Evolutionary conservation across 2,797 vertebrate genomes (phyloP), one percentile per base, ranked within the genome.

Genomic region (Cyprinella venusta): DNA sequence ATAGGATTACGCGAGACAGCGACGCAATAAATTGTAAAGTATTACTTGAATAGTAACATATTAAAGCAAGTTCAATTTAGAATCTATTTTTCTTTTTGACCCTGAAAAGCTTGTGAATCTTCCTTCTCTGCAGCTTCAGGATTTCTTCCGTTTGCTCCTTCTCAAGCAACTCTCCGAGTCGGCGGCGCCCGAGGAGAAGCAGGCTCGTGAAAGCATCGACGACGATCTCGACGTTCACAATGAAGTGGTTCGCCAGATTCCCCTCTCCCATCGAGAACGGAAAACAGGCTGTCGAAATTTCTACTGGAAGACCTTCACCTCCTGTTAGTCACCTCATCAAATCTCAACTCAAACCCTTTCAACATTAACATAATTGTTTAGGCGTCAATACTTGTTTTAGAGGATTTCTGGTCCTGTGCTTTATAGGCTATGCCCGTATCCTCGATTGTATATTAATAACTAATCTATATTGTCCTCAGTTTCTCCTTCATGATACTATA

Each of bases 291-390:
- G 95, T 87, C 92, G 94, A 26, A 95, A 92, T 90, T 96, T 95
- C 90, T 96, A 94, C 88, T 96, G 95, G 95, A 96, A 96, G 86
- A 95, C 94, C 0, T 96, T 94, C 89, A 95, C 95, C 38, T 94
- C 94, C 0, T 95, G 95, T 90, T 95, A 92, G 86, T 71, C 3
- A 50, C 21, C 33, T 6, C 3, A 40, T 9, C 2, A 30, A 71
- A 71, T 30, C 4, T 50, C 24, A 54, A 36, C 26, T 16, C 6
- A 63, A 48, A 36, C 42, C 8, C 8, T 42, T 61, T 16, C 10
- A 70, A 40, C 33, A 40, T 2, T 40, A 50, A 13, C 13, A 26
- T 42, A 42, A 5, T 26, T 26, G 52, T 61, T n/a, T 76, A 40
- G 72, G 36, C 52, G 38, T 76, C 54, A 26, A 24, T 15, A 74